Conservation (phyloP, 2,797 vertebrate genomes). For the Poecilia wingei region DNA sequence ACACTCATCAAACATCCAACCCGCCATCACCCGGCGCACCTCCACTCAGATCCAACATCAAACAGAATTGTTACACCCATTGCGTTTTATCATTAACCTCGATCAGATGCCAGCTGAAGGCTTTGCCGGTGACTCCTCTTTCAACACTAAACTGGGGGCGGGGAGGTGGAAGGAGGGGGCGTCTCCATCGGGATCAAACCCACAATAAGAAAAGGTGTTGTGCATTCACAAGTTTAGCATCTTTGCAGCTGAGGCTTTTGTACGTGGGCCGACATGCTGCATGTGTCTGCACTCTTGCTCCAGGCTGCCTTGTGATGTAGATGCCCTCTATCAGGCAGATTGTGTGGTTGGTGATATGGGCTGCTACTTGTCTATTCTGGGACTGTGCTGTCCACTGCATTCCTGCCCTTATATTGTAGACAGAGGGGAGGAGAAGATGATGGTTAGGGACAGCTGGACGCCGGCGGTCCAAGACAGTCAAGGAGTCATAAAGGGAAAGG, state of each 20-base stretch:
- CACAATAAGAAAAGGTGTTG: conserved; percentile 34
- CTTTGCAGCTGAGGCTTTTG: conserved; percentile 1
- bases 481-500: conserved; percentile 62
- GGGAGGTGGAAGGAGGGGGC: background rate
- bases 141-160: conserved; percentile 36
- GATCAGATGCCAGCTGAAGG: conserved; percentile 42
- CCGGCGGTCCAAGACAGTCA: conserved; percentile 35
- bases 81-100: conserved; percentile 56
- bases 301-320: conserved; percentile 32
- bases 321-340: conserved; percentile 64
- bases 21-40: conserved; percentile 45
- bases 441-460: conserved; percentile 74
- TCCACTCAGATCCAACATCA: conserved; percentile 60
- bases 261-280: conserved; percentile 30
- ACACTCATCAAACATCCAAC: conserved; percentile 52
- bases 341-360: conserved; percentile 51
- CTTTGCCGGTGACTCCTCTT: conserved; percentile 20
- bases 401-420: conserved; percentile 78
- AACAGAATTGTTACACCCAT: conserved; percentile 49
- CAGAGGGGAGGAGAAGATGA: conserved; percentile 10
- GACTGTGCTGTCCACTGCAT: conserved; percentile 66
- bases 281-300: conserved; percentile 21
- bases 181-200: conserved; percentile 34
- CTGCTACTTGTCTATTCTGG: conserved; percentile 74
- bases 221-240: conserved; percentile 21